Evolutionary conservation across 2,113 vertebrate genomes (phyloP).

Genomic region (Caranx melampygus): DNA sequence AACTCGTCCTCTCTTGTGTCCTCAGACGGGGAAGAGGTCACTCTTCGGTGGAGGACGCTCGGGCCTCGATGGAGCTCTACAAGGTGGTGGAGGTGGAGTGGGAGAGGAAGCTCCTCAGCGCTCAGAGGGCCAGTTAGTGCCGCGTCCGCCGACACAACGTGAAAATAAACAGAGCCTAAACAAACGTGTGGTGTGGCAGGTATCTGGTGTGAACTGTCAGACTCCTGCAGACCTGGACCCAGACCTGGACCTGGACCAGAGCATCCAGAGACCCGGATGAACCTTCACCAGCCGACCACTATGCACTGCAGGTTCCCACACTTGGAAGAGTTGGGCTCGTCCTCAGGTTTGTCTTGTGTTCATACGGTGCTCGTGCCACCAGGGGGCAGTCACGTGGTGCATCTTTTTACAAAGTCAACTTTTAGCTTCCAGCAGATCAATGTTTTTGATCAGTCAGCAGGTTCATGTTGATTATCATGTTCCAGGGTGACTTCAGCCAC

Average conservation of each 20-base stretch:
- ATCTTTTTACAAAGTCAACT: not conserved
- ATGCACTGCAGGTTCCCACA: not conserved
- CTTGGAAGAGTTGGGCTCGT: constrained; percentile 1
- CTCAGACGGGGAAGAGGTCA: constrained; percentile 88
- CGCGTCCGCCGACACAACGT: not conserved
- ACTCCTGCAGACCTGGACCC: not conserved
- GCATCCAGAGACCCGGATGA: not conserved
- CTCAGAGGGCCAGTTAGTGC: not conserved
- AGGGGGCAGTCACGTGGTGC: constrained; percentile 29
- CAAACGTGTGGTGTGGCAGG: not conserved
- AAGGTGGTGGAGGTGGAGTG: constrained; percentile 90
- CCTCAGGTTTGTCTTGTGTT: constrained; percentile 41
- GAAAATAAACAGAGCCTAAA: constrained; percentile 3
- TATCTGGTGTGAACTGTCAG: not conserved
- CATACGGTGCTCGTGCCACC: constrained; percentile 49
- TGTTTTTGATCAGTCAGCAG: not conserved
- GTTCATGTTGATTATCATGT: not conserved
- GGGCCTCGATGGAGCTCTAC: constrained; percentile 94
- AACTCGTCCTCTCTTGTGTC: constrained; percentile 34
- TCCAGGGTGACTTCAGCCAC: not conserved
- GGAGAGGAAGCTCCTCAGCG: constrained; percentile 84
- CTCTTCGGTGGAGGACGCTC: constrained; percentile 94
- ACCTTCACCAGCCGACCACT: not conserved
- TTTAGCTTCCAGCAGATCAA: not conserved
- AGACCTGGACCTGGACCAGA: no score